Evolutionary conservation across 2,888 invertebrate species (phyloP), one percentile per base, ranked within the genome.

Genomic region (Masnerella sp.): DNA sequence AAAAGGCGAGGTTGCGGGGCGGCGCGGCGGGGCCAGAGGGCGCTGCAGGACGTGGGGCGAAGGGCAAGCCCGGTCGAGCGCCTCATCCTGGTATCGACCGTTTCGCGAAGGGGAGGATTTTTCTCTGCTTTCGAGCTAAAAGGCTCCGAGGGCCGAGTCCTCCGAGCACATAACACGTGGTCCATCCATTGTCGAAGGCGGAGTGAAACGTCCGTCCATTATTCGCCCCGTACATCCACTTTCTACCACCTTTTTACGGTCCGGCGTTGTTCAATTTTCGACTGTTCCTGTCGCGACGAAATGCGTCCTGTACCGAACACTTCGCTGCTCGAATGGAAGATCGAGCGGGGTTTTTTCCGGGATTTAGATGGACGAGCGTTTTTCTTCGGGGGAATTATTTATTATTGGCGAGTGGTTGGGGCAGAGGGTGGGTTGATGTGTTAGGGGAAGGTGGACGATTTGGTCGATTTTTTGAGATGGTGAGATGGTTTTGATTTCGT

Each of bases 31-130:
- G 45, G 51, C 68, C 36, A 45, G 68, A 67, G 68, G 77, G 78
- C 76, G 78, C 77, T 71, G 76, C 76, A 72, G 76, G 75, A 64
- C 64, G 67, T 62, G 62, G 59, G 67, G 79, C 75, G 76, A 74
- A 77, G 74, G 77, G 77, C 74, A 77, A 77, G 71, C 78, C 72
- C 64, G 82, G 80, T 77, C 80, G 75, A 61, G 64, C 72, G 82
- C 61, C 71, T 74, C 73, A 68, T 82, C 81, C 81, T 80, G 79
- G 80, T 85, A 87, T 86, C 85, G 86, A 85, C 85, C 86, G 85
- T 75, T 81, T 80, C 25, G 80, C 81, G 83, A 84, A 83, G 84
- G 80, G 84, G 84, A 85, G 84, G 84, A 85, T 85, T 86, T 86
- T 86, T 84, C 82, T 80, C 70, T 80, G 74, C 73, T 62, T 43